A percentile compares a stretch with the other conserved stretches of the same genome.
Conservation (phyloP, 1,140 invertebrate genomes). For the Uloborus diversus region DNA sequence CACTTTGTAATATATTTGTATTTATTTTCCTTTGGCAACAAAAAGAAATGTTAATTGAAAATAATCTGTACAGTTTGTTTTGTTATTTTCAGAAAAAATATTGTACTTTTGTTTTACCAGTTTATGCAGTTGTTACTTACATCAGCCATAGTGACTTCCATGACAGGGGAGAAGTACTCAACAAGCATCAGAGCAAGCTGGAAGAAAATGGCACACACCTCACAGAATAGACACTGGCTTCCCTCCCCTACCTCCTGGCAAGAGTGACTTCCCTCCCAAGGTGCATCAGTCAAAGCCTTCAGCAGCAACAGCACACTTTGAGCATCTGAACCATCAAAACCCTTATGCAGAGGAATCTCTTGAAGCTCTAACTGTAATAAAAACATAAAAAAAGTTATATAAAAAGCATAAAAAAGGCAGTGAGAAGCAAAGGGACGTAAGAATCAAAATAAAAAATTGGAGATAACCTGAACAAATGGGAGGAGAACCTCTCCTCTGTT, state of each 20-base stretch:
- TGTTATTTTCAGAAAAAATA: too few species aligned
- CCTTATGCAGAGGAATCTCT: conserved; percentile 83
- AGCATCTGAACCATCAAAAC: conserved; percentile 79
- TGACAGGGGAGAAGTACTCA: conserved; percentile 69
- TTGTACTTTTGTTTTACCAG: too few species aligned
- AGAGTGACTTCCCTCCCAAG: conserved; percentile 78
- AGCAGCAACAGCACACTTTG: conserved; percentile 81
- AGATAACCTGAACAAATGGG: too few species aligned
- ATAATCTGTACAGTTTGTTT: too few species aligned
- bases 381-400: background rate
- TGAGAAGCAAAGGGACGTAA: too few species aligned
- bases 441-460: too few species aligned
- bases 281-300: conserved; percentile 81
- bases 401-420: too few species aligned
- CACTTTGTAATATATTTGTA: too few species aligned
- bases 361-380: conserved; percentile 86
- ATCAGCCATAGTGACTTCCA: conserved; percentile 64
- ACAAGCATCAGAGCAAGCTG: conserved; percentile 70
- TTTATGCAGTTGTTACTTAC: conserved; percentile 31
- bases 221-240: conserved; percentile 82
- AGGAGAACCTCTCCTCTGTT: too few species aligned
- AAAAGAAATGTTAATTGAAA: too few species aligned
- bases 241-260: conserved; percentile 73
- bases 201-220: conserved; percentile 92
- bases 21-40: too few species aligned